These are phyloP conservation scores for Rhagoletis pomonella DNA, from an alignment of 1,140 invertebrate species.

Conservation along the genomic window DNA sequence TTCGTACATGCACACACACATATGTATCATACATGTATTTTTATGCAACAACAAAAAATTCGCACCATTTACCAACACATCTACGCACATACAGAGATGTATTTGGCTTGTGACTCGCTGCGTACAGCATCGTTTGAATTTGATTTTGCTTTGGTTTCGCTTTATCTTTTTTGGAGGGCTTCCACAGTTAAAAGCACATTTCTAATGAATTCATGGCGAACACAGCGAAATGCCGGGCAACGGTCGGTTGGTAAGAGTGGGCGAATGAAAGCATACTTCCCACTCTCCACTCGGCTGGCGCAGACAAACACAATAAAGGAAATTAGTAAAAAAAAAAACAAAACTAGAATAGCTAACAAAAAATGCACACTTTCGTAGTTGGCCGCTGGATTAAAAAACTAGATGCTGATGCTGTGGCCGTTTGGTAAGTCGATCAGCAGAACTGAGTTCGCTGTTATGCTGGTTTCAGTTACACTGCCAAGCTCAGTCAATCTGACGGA, in stretches of 20 bases:
- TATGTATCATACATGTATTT: not conserved
- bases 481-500: too few species aligned
- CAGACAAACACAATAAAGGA: not conserved
- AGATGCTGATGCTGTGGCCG: too few species aligned
- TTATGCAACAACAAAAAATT: not conserved
- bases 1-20: not conserved
- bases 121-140: conserved; percentile 23
- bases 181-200: not conserved
- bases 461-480: not conserved
- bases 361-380: not conserved
- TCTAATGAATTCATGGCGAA: not conserved
- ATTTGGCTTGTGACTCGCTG: not conserved
- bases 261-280: not conserved
- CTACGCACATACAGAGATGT: not conserved
- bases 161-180: conserved; percentile 45
- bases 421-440: not conserved
- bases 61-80: not conserved
- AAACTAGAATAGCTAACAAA: not conserved
- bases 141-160: conserved; percentile 36
- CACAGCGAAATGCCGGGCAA: not conserved
- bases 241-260: not conserved
- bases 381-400: not conserved
- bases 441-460: not conserved
- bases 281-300: not conserved
- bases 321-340: not conserved